Base-by-base conservation (phyloP, 2,888 invertebrate species). In the Acanthosepion lycidas region DNA sequence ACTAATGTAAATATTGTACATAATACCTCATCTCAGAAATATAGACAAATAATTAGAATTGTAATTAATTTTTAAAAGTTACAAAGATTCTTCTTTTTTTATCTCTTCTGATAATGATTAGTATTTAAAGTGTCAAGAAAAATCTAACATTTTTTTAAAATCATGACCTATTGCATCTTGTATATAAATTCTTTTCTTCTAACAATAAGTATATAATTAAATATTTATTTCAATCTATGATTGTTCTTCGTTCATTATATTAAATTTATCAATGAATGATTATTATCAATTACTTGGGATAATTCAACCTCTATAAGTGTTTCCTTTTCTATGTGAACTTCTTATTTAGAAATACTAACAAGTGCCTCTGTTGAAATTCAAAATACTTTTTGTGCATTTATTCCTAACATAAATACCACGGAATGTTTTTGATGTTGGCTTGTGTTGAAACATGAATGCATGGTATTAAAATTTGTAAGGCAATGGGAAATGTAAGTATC, bases 401-500 rank as follows among this genome's bases (percentile, higher is more conserved):
- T n/a, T 64, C n/a, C n/a, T 78, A 78, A n/a, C 6, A 59, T 59
- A 55, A 55, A 55, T 59, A 59, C 23, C 59, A 23, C n/a, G n/a
- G 33, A 78, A 78, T 78, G 78, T n/a, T 78, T 78, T 78, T 59
- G 59, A 59, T 28, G 78, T n/a, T 78, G 28, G 78, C 78, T n/a
- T 78, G 78, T n/a, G n/a, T 78, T 78, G 28, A 78, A 78, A 78
- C 28, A 78, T n/a, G n/a, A 78, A 78, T 78, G 78, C 78, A 78
- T 78, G 78, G 78, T n/a, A n/a, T 78, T 78, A 78, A 78, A 78
- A 6, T 28, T 28, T 78, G 78, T 78, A n/a, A n/a, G n/a, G n/a
- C 78, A 28, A 78, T 78, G 78, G 78, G n/a, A 33, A 78, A 78
- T 78, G 78, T 78, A 78, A 78, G 78, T 78, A 78, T 91, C 93